phyloP scores from a whole-genome alignment of 2,113 vertebrate species.

The Epinephelus moara region DNA sequence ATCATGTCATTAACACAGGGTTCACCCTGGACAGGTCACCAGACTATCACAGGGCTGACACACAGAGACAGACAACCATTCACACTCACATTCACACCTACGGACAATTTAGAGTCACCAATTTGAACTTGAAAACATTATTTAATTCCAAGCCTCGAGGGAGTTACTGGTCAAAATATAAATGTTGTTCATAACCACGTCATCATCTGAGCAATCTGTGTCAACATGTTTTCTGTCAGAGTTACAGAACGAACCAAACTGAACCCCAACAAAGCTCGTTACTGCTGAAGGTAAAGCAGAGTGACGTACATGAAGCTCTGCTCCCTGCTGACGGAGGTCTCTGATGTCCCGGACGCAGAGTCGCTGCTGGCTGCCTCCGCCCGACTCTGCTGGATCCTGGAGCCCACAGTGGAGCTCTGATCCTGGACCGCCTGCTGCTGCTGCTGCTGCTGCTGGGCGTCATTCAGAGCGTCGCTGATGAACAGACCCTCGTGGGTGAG shows the following conservation, averaged over 20 bases:
- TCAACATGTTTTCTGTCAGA: not conserved
- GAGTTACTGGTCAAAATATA: too few species aligned
- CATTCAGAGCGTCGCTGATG: slow-evolving; percentile 92
- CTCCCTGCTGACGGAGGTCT: slow-evolving; percentile 90
- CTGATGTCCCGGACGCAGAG: slow-evolving; percentile 84
- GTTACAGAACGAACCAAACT: too few species aligned
- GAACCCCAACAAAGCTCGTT: too few species aligned
- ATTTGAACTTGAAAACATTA: too few species aligned
- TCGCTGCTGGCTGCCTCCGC: slow-evolving; percentile 85
- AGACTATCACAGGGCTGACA: too few species aligned
- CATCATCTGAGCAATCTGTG: not conserved
- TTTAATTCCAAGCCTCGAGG: too few species aligned
- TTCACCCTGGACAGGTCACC: too few species aligned
- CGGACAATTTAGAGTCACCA: too few species aligned
- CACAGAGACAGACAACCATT: too few species aligned
- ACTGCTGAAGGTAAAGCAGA: not conserved
- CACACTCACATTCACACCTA: too few species aligned
- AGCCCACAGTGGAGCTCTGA: slow-evolving; percentile 34
- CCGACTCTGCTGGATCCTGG: slow-evolving; percentile 77
- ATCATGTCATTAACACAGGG: too few species aligned
- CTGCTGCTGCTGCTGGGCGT: slow-evolving; percentile 81
- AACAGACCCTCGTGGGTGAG: slow-evolving; percentile 97
- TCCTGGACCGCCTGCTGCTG: slow-evolving; percentile 30
- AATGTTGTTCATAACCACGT: not conserved
- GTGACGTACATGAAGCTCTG: slow-evolving; percentile 76